phyloP scores from a whole-genome alignment of 2,113 vertebrate genomes.

The Ceyx melanurus region DNA sequence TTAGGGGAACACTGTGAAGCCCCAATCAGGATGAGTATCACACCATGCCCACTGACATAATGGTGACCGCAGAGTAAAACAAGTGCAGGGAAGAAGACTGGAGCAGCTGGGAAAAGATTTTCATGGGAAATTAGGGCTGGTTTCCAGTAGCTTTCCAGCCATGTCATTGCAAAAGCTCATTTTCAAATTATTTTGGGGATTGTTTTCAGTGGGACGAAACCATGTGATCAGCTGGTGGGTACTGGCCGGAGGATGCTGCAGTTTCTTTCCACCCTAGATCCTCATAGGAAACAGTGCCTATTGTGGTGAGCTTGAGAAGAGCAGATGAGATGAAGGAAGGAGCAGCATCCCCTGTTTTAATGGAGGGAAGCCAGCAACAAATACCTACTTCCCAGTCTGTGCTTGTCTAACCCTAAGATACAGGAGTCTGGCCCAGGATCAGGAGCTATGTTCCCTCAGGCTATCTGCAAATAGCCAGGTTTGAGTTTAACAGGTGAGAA shows the following conservation, averaged over 20 bases:
- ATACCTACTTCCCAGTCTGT: not conserved
- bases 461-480: not conserved
- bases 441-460: not conserved
- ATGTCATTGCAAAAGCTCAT: not conserved
- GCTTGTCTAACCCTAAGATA: not conserved
- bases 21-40: not conserved
- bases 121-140: not conserved
- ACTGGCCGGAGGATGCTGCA: not conserved
- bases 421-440: not conserved
- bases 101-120: not conserved
- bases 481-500: not conserved
- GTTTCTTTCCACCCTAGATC: not conserved
- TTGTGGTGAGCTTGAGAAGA: not conserved
- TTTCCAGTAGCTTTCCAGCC: not conserved
- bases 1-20: not conserved
- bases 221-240: not conserved
- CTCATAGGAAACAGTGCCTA: not conserved
- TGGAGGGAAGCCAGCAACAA: not conserved
- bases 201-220: not conserved
- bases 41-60: not conserved
- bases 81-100: constrained; percentile 2
- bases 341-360: not conserved
- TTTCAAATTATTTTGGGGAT: not conserved
- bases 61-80: not conserved
- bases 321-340: not conserved